Percentiles rank a stretch among this genome's conserved stretches.
Conservation (phyloP, 2,888 invertebrate species). For the Agrotis exclamationis region DNA sequence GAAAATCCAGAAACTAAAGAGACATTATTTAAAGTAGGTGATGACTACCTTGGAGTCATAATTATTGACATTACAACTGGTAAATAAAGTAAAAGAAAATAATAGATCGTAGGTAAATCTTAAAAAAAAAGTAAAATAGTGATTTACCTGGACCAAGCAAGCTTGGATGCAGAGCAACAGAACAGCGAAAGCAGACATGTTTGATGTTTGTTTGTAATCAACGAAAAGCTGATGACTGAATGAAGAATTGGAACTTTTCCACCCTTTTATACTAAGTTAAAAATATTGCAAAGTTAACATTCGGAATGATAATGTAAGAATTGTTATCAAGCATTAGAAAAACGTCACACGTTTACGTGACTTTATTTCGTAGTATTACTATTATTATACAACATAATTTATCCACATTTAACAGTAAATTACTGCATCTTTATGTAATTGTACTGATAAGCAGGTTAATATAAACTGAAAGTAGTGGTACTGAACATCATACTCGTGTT, state of each 20-base stretch:
- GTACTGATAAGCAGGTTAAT: conserved; percentile 29
- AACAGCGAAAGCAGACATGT: conserved; percentile 69
- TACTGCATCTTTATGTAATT: conserved; percentile 21
- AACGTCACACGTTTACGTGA: conserved; percentile 21
- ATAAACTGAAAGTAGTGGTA: conserved; percentile 4
- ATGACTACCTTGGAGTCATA: too few species aligned
- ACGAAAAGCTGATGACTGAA: conserved; percentile 38
- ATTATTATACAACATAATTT: conserved; percentile 38
- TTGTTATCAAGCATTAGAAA: background rate
- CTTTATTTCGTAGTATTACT: background rate
- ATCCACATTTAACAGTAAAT: conserved; percentile 9
- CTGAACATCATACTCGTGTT: conserved; percentile 40
- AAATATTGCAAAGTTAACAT: too few species aligned
- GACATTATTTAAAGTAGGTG: too few species aligned
- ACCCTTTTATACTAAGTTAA: conserved; percentile 22
- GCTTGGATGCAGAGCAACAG: conserved; percentile 71
- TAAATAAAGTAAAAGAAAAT: too few species aligned
- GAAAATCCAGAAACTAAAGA: too few species aligned
- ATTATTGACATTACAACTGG: too few species aligned
- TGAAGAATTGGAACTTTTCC: background rate
- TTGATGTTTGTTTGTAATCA: conserved; percentile 34
- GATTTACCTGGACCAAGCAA: conserved; percentile 71
- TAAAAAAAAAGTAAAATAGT: too few species aligned
- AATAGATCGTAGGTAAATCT: background rate
- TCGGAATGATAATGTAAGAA: conserved; percentile 3